These are phyloP conservation scores for Bubalus kerabau DNA, from an alignment of 2,113 vertebrate genomes.

Conservation along the genomic window DNA sequence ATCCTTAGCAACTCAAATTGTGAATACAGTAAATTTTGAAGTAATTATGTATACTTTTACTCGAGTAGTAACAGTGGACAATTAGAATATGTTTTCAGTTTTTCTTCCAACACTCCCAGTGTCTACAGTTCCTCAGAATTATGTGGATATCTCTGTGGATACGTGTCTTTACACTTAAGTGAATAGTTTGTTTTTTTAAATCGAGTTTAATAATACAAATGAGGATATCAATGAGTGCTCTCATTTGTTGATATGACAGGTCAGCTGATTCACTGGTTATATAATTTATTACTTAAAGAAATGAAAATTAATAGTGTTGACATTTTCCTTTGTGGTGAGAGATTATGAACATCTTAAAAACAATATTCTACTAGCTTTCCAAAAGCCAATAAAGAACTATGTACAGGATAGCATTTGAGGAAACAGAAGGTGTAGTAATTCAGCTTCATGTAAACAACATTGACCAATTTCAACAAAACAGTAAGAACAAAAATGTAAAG, in stretches of 20 bases:
- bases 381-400: neutral
- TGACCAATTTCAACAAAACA: neutral
- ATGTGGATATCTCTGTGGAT: neutral
- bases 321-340: neutral
- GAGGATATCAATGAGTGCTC: neutral
- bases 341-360: neutral
- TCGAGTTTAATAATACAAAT: neutral
- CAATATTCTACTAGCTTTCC: neutral
- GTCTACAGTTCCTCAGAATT: neutral
- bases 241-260: neutral
- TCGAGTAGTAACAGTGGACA: neutral
- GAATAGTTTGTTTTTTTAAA: neutral
- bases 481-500: neutral
- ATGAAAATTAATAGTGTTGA: neutral
- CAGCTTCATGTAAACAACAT: neutral
- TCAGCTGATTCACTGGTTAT: neutral
- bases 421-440: neutral
- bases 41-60: neutral
- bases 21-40: neutral
- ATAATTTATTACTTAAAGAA: neutral
- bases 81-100: neutral
- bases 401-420: neutral
- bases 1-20: neutral
- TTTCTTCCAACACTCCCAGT: neutral
- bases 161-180: neutral